phyloP scores from a whole-genome alignment of 2,888 invertebrate genomes.

The Steinernema carpocapsae region DNA sequence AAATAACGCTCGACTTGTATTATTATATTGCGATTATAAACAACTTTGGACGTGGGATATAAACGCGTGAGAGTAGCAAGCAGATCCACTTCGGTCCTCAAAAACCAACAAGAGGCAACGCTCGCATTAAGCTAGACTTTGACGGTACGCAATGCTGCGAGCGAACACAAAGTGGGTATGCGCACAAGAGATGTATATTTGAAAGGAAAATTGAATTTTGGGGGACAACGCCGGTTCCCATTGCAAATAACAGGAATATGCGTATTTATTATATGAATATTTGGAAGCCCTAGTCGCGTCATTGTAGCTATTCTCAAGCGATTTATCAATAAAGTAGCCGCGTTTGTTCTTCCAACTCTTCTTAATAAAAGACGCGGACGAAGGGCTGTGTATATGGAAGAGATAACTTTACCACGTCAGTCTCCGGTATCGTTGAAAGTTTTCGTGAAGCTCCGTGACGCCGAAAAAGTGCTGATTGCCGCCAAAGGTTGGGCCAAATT shows the following conservation, averaged over 20 bases:
- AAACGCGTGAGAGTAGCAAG: constrained; percentile 24
- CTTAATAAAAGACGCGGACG: background rate
- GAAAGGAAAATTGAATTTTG: background rate
- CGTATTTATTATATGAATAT: constrained; percentile 24
- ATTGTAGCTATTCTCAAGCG: constrained; percentile 32
- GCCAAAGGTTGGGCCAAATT: constrained; percentile 12
- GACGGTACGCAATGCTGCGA: background rate
- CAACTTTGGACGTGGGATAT: constrained; percentile 33
- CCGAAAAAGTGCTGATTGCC: background rate
- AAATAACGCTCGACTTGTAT: constrained; percentile 33
- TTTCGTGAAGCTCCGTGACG: background rate
- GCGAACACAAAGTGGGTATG: background rate
- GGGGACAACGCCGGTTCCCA: background rate
- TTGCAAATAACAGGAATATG: constrained; percentile 13
- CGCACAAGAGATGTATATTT: too few relatives aligned
- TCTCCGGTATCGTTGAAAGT: background rate
- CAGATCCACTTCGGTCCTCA: background rate
- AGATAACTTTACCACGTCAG: constrained; percentile 4
- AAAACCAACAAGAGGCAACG: background rate
- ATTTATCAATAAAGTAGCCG: constrained; percentile 27
- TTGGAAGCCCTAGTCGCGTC: constrained; percentile 21
- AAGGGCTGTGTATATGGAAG: background rate
- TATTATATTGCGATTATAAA: constrained; percentile 35
- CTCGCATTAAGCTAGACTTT: background rate
- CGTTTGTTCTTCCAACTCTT: background rate